Percentiles rank a stretch among this genome's conserved stretches.
Evolutionary conservation across 2,888 invertebrate genomes (phyloP).

Genomic region (Drosophila kokeensis): DNA sequence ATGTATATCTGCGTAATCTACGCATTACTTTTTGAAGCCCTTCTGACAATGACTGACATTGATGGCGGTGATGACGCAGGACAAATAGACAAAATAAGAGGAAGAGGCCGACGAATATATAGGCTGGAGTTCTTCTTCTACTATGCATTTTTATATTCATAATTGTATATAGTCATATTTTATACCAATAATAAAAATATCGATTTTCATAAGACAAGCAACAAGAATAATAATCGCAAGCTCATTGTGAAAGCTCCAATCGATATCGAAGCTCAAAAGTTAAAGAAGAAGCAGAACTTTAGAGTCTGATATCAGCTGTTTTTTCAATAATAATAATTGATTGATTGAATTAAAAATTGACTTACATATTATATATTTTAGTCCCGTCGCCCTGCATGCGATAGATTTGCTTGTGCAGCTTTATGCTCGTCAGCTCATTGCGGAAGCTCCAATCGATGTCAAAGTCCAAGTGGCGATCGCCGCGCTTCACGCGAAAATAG

Average conservation of each 20-base stretch:
- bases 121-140: not conserved
- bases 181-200: not conserved
- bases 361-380: not conserved
- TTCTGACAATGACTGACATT: slow-evolving; percentile 74
- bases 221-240: not conserved
- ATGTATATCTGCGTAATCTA: slow-evolving; percentile 28
- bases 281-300: not conserved
- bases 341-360: too few relatives aligned
- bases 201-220: not conserved
- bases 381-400: slow-evolving; percentile 42
- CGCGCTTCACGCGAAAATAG: slow-evolving; percentile 29
- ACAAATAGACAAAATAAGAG: not conserved
- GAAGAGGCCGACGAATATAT: not conserved
- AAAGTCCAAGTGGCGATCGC: slow-evolving; percentile 39
- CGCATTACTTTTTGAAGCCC: slow-evolving; percentile 65
- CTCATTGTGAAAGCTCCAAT: not conserved
- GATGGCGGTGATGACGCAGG: slow-evolving; percentile 66
- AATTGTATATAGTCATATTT: not conserved
- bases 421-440: slow-evolving; percentile 29
- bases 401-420: slow-evolving; percentile 46
- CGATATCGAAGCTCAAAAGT: not conserved
- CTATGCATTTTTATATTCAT: not conserved
- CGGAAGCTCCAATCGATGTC: slow-evolving; percentile 50
- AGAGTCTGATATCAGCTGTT: not conserved
- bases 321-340: too few relatives aligned